Conservation (phyloP, 92 coral and sea anemone genomes). For the Umimayanthus kanabou region DNA sequence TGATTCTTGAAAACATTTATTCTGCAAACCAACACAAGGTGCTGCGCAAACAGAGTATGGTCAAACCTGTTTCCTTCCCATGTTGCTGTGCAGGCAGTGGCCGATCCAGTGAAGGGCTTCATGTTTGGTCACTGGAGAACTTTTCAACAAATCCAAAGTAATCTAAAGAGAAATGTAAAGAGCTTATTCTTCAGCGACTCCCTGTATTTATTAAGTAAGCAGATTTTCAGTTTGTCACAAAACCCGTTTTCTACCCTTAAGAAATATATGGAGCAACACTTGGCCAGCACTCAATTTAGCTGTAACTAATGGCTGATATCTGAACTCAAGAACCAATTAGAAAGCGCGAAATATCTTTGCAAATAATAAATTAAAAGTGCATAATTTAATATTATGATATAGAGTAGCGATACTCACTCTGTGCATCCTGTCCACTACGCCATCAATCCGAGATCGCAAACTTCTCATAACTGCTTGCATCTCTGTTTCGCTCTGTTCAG, state of each 20-base stretch:
- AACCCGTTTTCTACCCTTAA: not conserved
- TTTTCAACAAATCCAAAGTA: slow-evolving; percentile 63
- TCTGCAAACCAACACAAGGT: too few relatives aligned
- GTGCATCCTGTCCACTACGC: slow-evolving; percentile 58
- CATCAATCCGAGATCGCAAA: slow-evolving; percentile 70
- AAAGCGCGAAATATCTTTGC: too few relatives aligned
- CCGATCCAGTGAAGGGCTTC: slow-evolving; percentile 85
- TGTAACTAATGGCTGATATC: too few relatives aligned
- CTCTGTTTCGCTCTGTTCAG: slow-evolving; percentile 78
- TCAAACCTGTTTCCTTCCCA: slow-evolving; percentile 78
- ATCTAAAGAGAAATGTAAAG: slow-evolving; percentile 48
- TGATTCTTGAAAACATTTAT: too few relatives aligned
- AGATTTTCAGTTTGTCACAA: not conserved
- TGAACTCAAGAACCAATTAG: too few relatives aligned
- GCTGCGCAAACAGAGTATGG: not conserved
- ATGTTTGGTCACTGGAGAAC: slow-evolving; percentile 75
- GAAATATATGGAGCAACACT: not conserved
- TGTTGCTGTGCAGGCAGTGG: slow-evolving; percentile 82
- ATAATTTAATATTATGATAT: too few relatives aligned
- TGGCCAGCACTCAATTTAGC: too few relatives aligned
- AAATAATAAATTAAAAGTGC: too few relatives aligned
- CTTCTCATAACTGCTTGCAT: slow-evolving; percentile 89
- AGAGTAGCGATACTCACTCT: slow-evolving; percentile 61
- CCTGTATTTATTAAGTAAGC: not conserved
- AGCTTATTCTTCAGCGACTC: not conserved